Evolutionary conservation across 2,797 vertebrate genomes (phyloP).

Genomic region (Crenuchus spilurus): DNA sequence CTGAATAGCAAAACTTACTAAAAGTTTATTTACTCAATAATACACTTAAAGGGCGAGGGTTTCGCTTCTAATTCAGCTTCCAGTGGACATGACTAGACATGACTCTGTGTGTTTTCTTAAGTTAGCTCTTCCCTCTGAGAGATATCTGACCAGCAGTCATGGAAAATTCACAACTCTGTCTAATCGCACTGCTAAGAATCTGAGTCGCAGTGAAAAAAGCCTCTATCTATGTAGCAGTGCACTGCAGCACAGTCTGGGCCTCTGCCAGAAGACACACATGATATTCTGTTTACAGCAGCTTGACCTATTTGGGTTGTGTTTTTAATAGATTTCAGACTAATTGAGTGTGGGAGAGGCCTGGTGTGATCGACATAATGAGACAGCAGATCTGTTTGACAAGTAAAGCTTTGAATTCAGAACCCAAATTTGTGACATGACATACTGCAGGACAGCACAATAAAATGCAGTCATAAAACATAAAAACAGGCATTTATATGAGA

Average conservation of each 20-base stretch:
- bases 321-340: constrained; percentile 49
- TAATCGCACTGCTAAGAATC: constrained; percentile 15
- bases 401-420: background rate
- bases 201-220: constrained; percentile 27
- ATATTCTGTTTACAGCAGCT: constrained; percentile 54
- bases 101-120: background rate
- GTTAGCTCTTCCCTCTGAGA: constrained; percentile 14
- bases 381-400: background rate
- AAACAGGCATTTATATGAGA: background rate
- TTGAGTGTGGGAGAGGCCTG: constrained; percentile 33
- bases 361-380: constrained; percentile 7
- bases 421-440: background rate
- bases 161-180: constrained; percentile 43
- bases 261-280: constrained; percentile 47
- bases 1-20: no score
- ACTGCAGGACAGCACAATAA: background rate
- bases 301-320: constrained; percentile 50
- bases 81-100: background rate
- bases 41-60: background rate
- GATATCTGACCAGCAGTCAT: constrained; percentile 26
- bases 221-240: constrained; percentile 36
- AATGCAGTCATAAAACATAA: background rate
- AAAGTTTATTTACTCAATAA: no score
- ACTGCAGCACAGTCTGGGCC: constrained; percentile 24
- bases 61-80: background rate